Conservation (phyloP, 2,888 invertebrate genomes). For the Polymixis lichenea region DNA sequence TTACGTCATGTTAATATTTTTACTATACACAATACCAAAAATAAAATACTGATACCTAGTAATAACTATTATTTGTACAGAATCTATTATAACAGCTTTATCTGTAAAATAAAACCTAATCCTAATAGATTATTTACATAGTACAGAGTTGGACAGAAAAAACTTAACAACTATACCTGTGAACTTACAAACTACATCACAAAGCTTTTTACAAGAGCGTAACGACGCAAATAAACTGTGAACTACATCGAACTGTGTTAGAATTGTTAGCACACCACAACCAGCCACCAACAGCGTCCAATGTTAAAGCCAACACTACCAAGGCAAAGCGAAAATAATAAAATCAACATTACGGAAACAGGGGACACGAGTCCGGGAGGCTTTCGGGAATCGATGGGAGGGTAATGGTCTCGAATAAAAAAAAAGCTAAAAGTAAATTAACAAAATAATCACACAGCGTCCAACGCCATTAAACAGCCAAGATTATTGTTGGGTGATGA, state of each 20-base stretch:
- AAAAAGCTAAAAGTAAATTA: constrained; percentile 85
- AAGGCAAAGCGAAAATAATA: constrained; percentile 89
- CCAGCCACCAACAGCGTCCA: constrained; percentile 86
- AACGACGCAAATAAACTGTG: constrained; percentile 84
- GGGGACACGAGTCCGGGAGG: constrained; percentile 89
- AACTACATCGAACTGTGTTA: constrained; percentile 83
- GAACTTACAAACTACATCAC: constrained; percentile 70
- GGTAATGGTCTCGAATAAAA: constrained; percentile 76
- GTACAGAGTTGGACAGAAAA: constrained; percentile 46
- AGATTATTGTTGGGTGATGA: constrained; percentile 87
- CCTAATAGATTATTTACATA: constrained; percentile 55
- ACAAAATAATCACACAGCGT: constrained; percentile 87
- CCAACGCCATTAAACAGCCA: constrained; percentile 88
- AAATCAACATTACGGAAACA: constrained; percentile 90
- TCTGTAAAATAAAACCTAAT: constrained; percentile 50
- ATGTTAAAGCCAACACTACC: constrained; percentile 89
- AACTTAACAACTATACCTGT: constrained; percentile 64
- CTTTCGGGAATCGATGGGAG: constrained; percentile 76
- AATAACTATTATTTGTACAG: constrained; percentile 27
- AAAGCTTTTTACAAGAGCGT: constrained; percentile 82
- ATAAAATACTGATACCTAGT: constrained; percentile 52
- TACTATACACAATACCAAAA: constrained; percentile 64
- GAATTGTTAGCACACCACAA: constrained; percentile 89
- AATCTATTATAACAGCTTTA: constrained; percentile 22
- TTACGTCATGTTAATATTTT: constrained; percentile 73